These are phyloP conservation scores for Zootermopsis nevadensis DNA, from an alignment of 2,888 invertebrate genomes.

Conservation along the genomic window DNA sequence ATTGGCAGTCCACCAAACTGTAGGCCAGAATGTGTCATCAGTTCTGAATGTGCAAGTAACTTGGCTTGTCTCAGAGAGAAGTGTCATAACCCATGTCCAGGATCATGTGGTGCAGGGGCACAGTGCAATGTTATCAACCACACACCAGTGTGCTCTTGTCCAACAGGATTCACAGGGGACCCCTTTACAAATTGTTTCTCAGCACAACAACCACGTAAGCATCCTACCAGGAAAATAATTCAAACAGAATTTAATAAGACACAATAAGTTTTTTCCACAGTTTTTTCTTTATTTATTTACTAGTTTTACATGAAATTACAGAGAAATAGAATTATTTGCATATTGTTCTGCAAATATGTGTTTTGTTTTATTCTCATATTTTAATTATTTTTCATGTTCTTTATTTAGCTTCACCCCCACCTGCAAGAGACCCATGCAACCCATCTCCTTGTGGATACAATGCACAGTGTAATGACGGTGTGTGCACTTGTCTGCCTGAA, in stretches of 20 bases:
- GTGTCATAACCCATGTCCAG: conserved; percentile 66
- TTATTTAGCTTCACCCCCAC: conserved; percentile 52
- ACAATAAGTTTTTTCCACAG: no score
- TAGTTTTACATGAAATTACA: neutral
- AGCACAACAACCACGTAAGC: conserved; percentile 65
- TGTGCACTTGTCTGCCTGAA: conserved; percentile 72
- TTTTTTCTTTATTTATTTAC: no score
- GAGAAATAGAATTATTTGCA: neutral
- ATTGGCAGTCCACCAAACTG: conserved; percentile 64
- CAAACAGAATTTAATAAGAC: no score
- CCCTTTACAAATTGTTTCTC: conserved; percentile 59
- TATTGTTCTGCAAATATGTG: neutral
- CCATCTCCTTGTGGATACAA: conserved; percentile 68
- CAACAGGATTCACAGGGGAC: conserved; percentile 66
- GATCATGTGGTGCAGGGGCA: conserved; percentile 63
- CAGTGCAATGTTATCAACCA: conserved; percentile 60
- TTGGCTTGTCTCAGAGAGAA: conserved; percentile 63
- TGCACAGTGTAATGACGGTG: conserved; percentile 71
- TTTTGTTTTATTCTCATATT: neutral
- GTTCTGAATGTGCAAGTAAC: conserved; percentile 67
- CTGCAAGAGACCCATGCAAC: conserved; percentile 60
- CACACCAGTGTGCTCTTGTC: conserved; percentile 63
- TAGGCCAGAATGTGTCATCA: conserved; percentile 67
- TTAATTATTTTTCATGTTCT: neutral
- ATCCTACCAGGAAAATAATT: neutral